Evolutionary conservation across 2,888 invertebrate genomes (phyloP), one percentile per base, ranked within the genome.

Genomic region (Acleris cristana): DNA sequence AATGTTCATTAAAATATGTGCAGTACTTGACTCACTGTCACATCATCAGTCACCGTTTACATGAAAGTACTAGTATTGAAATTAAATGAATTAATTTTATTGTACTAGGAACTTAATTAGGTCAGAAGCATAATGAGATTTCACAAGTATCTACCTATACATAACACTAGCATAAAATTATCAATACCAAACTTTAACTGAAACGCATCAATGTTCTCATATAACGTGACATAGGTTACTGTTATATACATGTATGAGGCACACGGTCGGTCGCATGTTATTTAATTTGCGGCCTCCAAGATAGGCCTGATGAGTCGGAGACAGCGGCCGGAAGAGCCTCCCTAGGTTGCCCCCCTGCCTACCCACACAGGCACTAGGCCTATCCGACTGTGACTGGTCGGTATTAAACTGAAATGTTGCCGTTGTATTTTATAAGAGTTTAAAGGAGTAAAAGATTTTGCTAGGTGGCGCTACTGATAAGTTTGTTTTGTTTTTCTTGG

Each of bases 281-380:
- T 90, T 90, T 90, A 91, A 90, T 90, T 91, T 88, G 88, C 81
- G 79, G 82, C 74, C 76, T 81, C 84, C 85, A 89, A 91, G 91
- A 91, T 91, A 89, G 88, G 87, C 84, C 86, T 88, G 90, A 89
- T 87, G 89, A 88, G 88, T 80, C 86, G 89, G 87, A 90, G 90
- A 90, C 91, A 88, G 88, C 87, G 86, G 82, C 84, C 87, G 90
- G 90, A 90, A 86, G 83, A 73, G 76, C 79, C 73, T 75, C 72
- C 71, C 44, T 64, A 51, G 49, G 65, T 65, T 69, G 54, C 67
- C 75, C 73, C 73, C 72, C 76, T 78, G 74, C 76, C 23, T 23
- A 6, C 26, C 26, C 26, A 26, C 26, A 61, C 61, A 67, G 40
- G 79, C 82, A 79, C 80, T 81, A 85, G 83, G 84, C 84, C 87